Evolutionary conservation across 2,797 vertebrate species (phyloP), one percentile per base, ranked within the genome.

Genomic region (Leuciscus waleckii): DNA sequence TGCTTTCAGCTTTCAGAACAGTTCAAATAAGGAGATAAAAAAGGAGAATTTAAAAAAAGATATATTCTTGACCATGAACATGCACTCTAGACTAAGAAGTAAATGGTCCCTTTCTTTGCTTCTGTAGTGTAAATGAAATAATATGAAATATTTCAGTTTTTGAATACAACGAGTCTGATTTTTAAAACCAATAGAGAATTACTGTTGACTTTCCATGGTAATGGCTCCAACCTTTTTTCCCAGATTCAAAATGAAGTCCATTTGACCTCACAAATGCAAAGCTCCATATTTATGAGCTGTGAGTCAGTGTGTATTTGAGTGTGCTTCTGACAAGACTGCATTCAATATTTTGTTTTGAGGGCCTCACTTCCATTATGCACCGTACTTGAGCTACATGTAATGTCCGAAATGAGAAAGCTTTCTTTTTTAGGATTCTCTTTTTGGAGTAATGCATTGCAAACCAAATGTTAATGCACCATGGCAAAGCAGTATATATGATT

Each of bases 201-300:
- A 46, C 65, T 69, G 43, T 46, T 54, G 65, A 67, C 46, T 81
- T 69, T 81, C 46, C 21, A 54, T 51, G 23, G 46, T 54, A 37
- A 70, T 82, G 54, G 35, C 56, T 78, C 35, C 37, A 26, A 71
- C 37, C 63, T 21, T 19, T 41, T 65, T 51, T 49, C 11, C 41
- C 51, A 58, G 37, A 61, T 43, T 41, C 19, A 82, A 90, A 91
- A 92, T 90, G 87, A 91, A 87, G 90, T 90, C 89, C 46, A 85
- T 91, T 92, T 90, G 81, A 91, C 89, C 87, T 89, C 29, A 58
- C 82, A 89, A 82, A 86, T 90, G 69, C 89, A 91, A 88, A 87
- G 54, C 81, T 56, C 79, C 86, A 89, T 92, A 90, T 92, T 92
- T 83, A 92, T 92, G 91, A 92, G 88, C 54, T 37, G 39, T 49